These are phyloP conservation scores for Luidia sarsii DNA, from an alignment of 53 echinoderm and acorn worm genomes.

Conservation along the genomic window DNA sequence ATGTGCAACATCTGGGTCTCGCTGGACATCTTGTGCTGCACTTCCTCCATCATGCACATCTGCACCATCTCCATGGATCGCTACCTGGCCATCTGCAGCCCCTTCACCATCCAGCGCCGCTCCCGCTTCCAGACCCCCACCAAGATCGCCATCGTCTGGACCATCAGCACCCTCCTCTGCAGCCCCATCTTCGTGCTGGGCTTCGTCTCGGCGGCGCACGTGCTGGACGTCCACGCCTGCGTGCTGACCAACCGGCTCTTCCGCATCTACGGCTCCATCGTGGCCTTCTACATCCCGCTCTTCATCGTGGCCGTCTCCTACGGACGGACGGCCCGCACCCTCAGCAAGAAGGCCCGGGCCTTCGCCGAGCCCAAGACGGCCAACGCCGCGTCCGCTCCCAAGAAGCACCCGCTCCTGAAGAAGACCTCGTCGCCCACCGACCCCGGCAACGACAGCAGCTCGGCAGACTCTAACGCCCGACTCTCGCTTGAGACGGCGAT, in stretches of 20 bases:
- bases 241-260: constrained; percentile 65
- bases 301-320: constrained; percentile 76
- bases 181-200: constrained; percentile 75
- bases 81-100: constrained; percentile 82
- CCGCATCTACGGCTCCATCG: constrained; percentile 80
- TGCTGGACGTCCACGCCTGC: constrained; percentile 63
- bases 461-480: not conserved
- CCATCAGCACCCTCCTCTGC: constrained; percentile 64
- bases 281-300: constrained; percentile 86
- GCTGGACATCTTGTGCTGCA: constrained; percentile 88
- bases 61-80: constrained; percentile 86
- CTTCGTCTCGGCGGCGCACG: constrained; percentile 33
- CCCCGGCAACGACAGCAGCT: constrained; percentile 1
- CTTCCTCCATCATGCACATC: constrained; percentile 90
- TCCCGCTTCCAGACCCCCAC: constrained; percentile 42
- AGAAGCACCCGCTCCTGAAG: not conserved
- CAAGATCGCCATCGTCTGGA: constrained; percentile 85
- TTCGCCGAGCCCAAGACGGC: not conserved
- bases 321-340: constrained; percentile 60
- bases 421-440: not conserved
- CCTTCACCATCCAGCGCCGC: constrained; percentile 60
- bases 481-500: not conserved
- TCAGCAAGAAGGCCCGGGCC: constrained; percentile 56
- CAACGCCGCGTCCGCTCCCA: no score
- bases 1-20: constrained; percentile 79